These are phyloP conservation scores for Sturnira hondurensis DNA, from an alignment of 2,113 vertebrate genomes.

Conservation along the genomic window DNA sequence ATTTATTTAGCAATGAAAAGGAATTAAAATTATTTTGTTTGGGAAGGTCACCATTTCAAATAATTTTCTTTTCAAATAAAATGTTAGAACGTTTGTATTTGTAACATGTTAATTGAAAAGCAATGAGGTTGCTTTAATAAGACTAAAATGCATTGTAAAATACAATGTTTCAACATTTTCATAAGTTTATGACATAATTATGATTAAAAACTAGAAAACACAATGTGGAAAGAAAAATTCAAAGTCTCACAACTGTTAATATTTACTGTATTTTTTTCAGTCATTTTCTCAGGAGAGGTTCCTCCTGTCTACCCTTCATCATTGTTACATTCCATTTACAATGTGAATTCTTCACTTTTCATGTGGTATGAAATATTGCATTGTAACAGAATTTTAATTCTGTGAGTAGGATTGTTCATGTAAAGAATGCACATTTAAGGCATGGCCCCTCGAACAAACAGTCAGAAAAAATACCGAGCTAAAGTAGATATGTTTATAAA, in stretches of 20 bases:
- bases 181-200: background rate
- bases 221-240: background rate
- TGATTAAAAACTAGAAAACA: constrained; percentile 4
- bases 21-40: background rate
- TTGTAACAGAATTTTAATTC: constrained; percentile 35
- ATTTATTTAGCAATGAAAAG: background rate
- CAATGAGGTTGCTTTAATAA: background rate
- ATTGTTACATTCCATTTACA: background rate
- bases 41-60: background rate
- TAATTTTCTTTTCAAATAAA: background rate
- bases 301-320: background rate
- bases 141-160: background rate
- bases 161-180: background rate
- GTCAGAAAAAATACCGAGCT: background rate
- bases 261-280: constrained; percentile 25
- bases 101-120: background rate
- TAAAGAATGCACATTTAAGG: constrained; percentile 8
- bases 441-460: background rate
- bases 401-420: background rate
- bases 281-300: background rate
- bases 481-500: background rate
- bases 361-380: background rate
- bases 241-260: background rate
- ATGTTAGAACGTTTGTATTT: background rate
- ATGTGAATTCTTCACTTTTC: background rate